Base-by-base conservation (phyloP, 2,797 vertebrate genomes). In the Neosilurus mollespiculum region DNA sequence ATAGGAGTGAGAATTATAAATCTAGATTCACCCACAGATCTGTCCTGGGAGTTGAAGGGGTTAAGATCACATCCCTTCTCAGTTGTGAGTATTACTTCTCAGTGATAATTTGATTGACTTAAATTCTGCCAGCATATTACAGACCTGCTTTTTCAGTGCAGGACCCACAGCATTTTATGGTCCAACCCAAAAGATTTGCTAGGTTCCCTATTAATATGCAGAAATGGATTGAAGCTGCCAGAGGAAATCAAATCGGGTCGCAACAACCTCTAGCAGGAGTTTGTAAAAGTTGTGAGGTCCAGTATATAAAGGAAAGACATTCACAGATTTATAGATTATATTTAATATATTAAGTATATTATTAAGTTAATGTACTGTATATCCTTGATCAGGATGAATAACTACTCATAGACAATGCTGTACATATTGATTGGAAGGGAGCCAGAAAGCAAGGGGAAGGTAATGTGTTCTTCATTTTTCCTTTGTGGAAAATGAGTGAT, bases 261-360 rank as follows among this genome's bases (percentile, higher is more conserved):
- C 64, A 70, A 65, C 8, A 76, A 7, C 4, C 15, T 78, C 64
- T n/a, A 58, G 59, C n/a, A 70, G 30, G 12, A 37, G 82, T 24
- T 34, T 69, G 0, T 22, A 49, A 81, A 83, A 85, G 72, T 86
- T 89, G 91, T 91, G 91, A 91, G 91, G 90, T 93, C 91, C 85
- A 87, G 64, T 30, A 84, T 82, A 22, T 87, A 87, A 76, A 78
- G 84, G 54, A 54, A 54, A 15, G 0, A 14, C 7, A 58, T 67
- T 12, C 78, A 69, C 51, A 61, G 20, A 72, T 81, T 24, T 62
- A 72, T n/a, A 4, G 30, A 2, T 30, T 30, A 30, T 30, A 30
- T 30, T 30, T 30, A 30, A 30, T 30, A 30, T 30, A 30, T 30
- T 30, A 30, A 30, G 30, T 30, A 30, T 30, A 30, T 30, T 30